Conservation (phyloP, 1,140 invertebrate species). For the Batillaria attramentaria region DNA sequence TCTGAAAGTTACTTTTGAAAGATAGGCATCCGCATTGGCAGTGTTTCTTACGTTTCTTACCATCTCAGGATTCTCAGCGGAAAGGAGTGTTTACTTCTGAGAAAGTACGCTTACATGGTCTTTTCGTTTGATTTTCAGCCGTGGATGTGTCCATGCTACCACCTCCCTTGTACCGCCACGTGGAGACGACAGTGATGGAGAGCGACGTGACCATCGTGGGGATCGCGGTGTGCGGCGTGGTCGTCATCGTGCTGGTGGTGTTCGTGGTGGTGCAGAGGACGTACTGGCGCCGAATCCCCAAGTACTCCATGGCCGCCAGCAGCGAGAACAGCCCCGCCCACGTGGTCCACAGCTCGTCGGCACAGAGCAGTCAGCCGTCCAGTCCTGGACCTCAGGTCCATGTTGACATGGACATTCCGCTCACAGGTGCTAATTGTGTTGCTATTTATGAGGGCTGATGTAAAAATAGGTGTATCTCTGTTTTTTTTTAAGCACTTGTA, state of each 20-base stretch:
- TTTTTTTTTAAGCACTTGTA: too few relatives aligned
- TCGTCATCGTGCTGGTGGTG: constrained; percentile 50
- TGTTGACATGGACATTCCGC: constrained; percentile 61
- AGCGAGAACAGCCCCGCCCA: constrained; percentile 59
- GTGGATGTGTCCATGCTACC: background rate
- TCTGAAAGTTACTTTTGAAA: too few relatives aligned
- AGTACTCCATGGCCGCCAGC: constrained; percentile 60
- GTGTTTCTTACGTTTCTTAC: background rate
- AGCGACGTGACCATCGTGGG: constrained; percentile 61
- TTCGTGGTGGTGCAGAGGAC: constrained; percentile 59
- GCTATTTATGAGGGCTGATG: too few relatives aligned
- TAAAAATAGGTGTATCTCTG: too few relatives aligned
- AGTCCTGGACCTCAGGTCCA: constrained; percentile 51
- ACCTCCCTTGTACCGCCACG: constrained; percentile 31
- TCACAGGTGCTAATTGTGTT: constrained; percentile 43
- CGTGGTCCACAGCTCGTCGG: constrained; percentile 52
- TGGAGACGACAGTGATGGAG: constrained; percentile 49
- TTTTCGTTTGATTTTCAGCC: constrained; percentile 22
- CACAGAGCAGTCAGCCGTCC: constrained; percentile 54
- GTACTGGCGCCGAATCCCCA: constrained; percentile 51
- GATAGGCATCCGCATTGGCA: too few relatives aligned
- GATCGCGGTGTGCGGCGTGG: constrained; percentile 56
- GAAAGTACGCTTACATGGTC: background rate
- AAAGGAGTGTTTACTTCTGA: background rate
- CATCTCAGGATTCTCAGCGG: background rate